These are phyloP conservation scores for Manis pentadactyla DNA, from an alignment of 2,797 vertebrate species.

Conservation along the genomic window DNA sequence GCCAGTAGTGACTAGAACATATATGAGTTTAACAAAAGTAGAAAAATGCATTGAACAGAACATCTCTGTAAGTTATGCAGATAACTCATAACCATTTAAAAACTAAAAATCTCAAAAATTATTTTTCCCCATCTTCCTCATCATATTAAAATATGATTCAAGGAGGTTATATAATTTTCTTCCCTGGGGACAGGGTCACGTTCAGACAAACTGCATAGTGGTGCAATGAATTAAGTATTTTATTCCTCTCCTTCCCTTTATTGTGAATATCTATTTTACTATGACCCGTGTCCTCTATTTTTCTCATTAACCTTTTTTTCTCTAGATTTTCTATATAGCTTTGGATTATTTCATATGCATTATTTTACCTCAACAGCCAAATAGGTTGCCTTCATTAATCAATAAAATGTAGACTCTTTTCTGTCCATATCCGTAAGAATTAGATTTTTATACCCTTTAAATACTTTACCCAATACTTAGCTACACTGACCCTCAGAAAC, in stretches of 20 bases:
- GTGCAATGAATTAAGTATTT: not conserved
- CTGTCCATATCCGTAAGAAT: not conserved
- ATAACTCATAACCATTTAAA: not conserved
- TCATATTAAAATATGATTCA: constrained; percentile 29
- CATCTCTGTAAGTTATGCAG: not conserved
- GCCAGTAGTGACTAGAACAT: not conserved
- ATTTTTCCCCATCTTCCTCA: not conserved
- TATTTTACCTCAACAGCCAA: not conserved
- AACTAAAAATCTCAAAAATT: constrained; percentile 11
- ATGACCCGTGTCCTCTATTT: not conserved
- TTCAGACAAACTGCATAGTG: not conserved
- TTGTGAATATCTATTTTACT: not conserved
- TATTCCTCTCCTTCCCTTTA: not conserved
- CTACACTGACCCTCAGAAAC: not conserved
- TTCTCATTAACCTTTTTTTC: not conserved
- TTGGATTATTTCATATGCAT: not conserved
- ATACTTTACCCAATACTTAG: not conserved
- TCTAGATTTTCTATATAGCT: not conserved
- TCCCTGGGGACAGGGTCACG: not conserved
- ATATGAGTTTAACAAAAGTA: not conserved
- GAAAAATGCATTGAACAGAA: not conserved
- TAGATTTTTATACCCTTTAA: not conserved
- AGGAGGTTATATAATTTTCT: not conserved
- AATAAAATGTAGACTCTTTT: not conserved
- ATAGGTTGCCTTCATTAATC: not conserved